These are phyloP conservation scores for Bombus cullumanus DNA, from an alignment of 1,140 invertebrate genomes.

Conservation along the genomic window DNA sequence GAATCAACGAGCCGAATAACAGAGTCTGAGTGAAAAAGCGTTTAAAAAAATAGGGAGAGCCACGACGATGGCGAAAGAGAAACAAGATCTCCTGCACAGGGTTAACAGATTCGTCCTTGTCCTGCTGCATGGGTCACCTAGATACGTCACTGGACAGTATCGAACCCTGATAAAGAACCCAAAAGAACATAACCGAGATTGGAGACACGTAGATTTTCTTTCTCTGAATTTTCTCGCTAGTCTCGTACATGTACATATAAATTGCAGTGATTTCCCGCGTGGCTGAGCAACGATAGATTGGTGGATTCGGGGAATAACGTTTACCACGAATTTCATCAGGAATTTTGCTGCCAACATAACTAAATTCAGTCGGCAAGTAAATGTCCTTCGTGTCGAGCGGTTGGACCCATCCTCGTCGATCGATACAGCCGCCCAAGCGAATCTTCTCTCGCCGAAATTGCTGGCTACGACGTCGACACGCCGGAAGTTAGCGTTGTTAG, in stretches of 20 bases:
- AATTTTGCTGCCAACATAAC: slow-evolving; percentile 8
- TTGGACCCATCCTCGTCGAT: slow-evolving; percentile 77
- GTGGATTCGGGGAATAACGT: slow-evolving; percentile 2
- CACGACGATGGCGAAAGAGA: background rate
- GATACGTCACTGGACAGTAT: slow-evolving; percentile 2
- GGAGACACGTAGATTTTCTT: background rate
- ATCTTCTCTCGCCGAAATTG: slow-evolving; percentile 61
- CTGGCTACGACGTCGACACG: slow-evolving; percentile 51
- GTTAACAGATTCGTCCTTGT: slow-evolving; percentile 50
- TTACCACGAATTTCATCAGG: background rate
- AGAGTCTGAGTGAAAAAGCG: background rate
- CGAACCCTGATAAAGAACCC: slow-evolving; percentile 19
- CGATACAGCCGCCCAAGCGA: slow-evolving; percentile 70
- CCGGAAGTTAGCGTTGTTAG: background rate
- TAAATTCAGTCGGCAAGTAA: slow-evolving; percentile 59
- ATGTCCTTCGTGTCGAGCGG: slow-evolving; percentile 72
- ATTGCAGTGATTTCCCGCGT: slow-evolving; percentile 10
- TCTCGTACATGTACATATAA: background rate
- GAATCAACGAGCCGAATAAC: slow-evolving; percentile 40
- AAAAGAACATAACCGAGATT: background rate
- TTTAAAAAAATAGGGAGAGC: background rate
- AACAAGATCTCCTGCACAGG: background rate
- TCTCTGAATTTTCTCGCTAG: background rate
- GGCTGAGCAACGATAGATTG: background rate
- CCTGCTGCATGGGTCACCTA: slow-evolving; percentile 18